Conservation (phyloP, 2,888 invertebrate genomes). For the Machimus rusticus region DNA sequence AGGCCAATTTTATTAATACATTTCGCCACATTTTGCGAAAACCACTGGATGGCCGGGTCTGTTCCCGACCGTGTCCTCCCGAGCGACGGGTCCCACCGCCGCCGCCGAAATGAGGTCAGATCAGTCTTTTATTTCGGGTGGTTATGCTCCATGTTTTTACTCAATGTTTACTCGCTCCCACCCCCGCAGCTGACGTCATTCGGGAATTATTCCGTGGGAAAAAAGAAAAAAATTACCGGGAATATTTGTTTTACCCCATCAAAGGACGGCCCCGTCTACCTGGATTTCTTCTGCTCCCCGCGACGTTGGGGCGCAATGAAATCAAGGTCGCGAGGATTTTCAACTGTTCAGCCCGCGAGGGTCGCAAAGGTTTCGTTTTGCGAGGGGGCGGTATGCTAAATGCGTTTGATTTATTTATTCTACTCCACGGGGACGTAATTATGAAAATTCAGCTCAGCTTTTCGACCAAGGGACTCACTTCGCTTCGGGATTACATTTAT, state of each 20-base stretch:
- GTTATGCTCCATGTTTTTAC: background rate
- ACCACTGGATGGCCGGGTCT: background rate
- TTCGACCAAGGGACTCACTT: background rate
- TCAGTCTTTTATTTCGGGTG: background rate
- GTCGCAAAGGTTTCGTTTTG: background rate
- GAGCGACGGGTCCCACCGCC: background rate
- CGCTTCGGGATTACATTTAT: background rate
- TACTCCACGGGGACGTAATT: background rate
- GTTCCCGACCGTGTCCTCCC: background rate
- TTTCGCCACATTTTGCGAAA: background rate
- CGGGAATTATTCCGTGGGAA: background rate
- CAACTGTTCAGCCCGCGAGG: background rate
- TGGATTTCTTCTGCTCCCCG: background rate
- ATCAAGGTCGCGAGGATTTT: background rate
- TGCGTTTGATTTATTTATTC: background rate
- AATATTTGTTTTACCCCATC: background rate
- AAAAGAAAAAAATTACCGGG: background rate
- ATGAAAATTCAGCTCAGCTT: background rate
- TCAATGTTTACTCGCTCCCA: background rate
- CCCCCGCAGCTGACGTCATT: background rate
- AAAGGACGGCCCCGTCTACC: background rate
- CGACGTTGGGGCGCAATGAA: background rate
- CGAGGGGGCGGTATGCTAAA: background rate
- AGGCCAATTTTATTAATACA: constrained; percentile 17
- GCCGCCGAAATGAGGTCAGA: background rate